Percentiles rank a stretch among this genome's conserved stretches.
Conservation (phyloP, 2,113 vertebrate species). For the Poeciliopsis turrubarensis region DNA sequence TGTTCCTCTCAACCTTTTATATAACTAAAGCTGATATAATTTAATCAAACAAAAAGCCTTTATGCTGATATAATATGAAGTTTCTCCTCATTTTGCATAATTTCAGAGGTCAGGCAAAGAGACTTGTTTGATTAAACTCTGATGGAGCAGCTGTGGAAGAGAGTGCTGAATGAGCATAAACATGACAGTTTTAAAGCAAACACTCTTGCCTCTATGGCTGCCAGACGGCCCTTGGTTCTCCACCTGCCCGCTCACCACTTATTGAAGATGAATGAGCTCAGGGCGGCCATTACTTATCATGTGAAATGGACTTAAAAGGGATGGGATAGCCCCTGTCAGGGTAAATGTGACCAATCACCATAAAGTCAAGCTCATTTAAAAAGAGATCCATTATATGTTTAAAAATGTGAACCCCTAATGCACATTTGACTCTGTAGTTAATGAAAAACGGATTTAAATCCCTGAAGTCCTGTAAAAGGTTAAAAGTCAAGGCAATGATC, state of each 20-base stretch:
- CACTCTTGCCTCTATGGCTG: slow-evolving; percentile 34
- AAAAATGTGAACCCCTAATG: slow-evolving; percentile 24
- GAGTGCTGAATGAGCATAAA: slow-evolving; percentile 56
- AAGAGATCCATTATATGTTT: slow-evolving; percentile 30
- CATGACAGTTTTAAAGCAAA: slow-evolving; percentile 62
- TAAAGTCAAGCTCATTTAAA: slow-evolving; percentile 52
- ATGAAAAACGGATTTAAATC: slow-evolving; percentile 11
- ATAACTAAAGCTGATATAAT: slow-evolving; percentile 7
- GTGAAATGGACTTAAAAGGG: slow-evolving; percentile 59
- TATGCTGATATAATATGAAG: slow-evolving; percentile 30
- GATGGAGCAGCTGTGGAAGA: slow-evolving; percentile 42
- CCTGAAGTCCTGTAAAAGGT: background rate
- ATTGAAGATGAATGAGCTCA: slow-evolving; percentile 64
- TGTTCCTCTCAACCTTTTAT: background rate
- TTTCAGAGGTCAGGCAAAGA: slow-evolving; percentile 47
- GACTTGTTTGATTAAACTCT: slow-evolving; percentile 44
- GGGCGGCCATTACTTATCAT: slow-evolving; percentile 59
- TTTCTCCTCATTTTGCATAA: slow-evolving; percentile 9
- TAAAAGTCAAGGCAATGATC: background rate
- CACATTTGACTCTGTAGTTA: slow-evolving; percentile 21
- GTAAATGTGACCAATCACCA: slow-evolving; percentile 58
- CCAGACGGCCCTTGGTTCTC: slow-evolving; percentile 53
- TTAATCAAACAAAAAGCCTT: slow-evolving; percentile 7
- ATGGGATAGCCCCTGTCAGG: slow-evolving; percentile 38
- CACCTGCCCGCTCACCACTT: slow-evolving; percentile 62